These are phyloP conservation scores for Peromyscus polionotus DNA, from an alignment of 2,113 vertebrate species.

Conservation along the genomic window DNA sequence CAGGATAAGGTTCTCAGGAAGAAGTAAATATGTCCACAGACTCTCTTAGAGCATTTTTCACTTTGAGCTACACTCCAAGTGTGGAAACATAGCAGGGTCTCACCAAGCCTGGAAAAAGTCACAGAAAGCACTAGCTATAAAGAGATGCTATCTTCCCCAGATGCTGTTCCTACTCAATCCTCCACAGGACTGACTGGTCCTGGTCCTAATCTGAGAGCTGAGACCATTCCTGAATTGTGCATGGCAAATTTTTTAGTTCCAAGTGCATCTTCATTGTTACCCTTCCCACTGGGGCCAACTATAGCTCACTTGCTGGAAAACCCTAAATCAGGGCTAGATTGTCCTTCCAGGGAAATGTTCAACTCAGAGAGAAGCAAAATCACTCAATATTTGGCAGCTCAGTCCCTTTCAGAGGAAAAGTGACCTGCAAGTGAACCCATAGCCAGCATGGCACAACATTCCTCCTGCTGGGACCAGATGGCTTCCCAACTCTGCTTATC, in stretches of 20 bases:
- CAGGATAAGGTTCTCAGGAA: background rate
- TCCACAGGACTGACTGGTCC: background rate
- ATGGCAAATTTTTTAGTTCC: slow-evolving; percentile 9
- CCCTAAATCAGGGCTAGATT: slow-evolving; percentile 31
- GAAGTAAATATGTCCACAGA: background rate
- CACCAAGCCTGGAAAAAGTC: background rate
- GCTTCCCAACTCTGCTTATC: background rate
- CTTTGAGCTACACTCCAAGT: background rate
- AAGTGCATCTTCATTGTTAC: background rate
- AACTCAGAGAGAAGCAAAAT: slow-evolving; percentile 52
- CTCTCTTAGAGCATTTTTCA: background rate
- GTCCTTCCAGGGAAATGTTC: slow-evolving; percentile 54
- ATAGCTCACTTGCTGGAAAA: background rate
- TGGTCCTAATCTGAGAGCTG: background rate
- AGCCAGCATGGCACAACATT: background rate
- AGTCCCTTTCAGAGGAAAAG: background rate
- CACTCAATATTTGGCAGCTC: slow-evolving; percentile 43
- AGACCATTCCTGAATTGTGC: background rate
- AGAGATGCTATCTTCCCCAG: background rate
- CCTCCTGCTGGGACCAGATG: background rate
- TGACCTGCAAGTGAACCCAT: slow-evolving; percentile 46
- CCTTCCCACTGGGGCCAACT: background rate
- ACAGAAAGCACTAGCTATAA: slow-evolving; percentile 13
- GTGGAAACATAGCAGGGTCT: background rate
- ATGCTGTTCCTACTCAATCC: background rate